phyloP scores from a whole-genome alignment of 2,113 vertebrate species.

The Pampusana beccarii region DNA sequence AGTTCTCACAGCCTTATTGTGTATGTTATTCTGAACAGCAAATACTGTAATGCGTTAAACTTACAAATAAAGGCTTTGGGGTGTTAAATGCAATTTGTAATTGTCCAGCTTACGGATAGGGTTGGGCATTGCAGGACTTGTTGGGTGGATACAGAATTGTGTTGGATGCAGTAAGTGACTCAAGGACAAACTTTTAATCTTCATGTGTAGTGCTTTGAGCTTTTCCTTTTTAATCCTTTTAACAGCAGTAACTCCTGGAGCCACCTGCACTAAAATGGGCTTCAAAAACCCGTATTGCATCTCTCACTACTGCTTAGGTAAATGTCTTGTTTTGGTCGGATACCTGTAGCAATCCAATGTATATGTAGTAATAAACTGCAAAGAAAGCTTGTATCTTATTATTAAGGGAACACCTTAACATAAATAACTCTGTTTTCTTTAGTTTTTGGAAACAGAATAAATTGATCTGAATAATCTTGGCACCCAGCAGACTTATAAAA shows the following conservation, averaged over 20 bases:
- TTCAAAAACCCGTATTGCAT: not conserved
- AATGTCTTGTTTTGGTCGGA: not conserved
- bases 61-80: not conserved
- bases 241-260: not conserved
- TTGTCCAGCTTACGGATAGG: not conserved
- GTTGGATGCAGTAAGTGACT: not conserved
- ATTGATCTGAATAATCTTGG: not conserved
- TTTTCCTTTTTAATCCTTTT: not conserved
- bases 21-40: not conserved
- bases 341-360: not conserved
- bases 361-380: not conserved
- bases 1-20: not conserved
- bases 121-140: not conserved
- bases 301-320: not conserved
- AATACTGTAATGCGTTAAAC: not conserved
- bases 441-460: not conserved
- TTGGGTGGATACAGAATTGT: not conserved
- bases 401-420: not conserved
- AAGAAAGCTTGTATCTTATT: not conserved
- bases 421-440: not conserved
- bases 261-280: not conserved
- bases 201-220: not conserved
- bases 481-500: not conserved
- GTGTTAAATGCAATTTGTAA: not conserved
- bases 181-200: not conserved